Percentiles rank a stretch among this genome's conserved stretches.
Conservation (phyloP, 92 coral and sea anemone species). For the Porites cylindrica region DNA sequence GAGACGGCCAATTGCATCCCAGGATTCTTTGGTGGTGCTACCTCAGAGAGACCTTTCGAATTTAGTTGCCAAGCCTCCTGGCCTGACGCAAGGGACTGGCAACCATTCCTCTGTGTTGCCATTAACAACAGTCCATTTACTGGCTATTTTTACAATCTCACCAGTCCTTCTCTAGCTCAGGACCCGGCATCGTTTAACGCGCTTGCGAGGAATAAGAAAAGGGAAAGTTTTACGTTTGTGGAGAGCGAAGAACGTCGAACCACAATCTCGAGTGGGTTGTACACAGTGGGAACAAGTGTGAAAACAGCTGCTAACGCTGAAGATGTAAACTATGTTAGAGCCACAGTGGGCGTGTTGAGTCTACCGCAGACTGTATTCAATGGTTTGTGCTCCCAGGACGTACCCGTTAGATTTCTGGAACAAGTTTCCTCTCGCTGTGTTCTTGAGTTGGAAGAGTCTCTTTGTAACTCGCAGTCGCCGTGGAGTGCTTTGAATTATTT, state of each 20-base stretch:
- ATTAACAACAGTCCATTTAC: conserved; percentile 90
- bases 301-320: conserved; percentile 81
- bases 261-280: conserved; percentile 57
- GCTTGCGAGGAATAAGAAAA: conserved; percentile 51
- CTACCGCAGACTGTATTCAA: conserved; percentile 82
- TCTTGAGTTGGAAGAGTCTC: conserved; percentile 72
- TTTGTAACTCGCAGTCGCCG: conserved; percentile 77
- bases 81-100: conserved; percentile 87
- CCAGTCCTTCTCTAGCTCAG: conserved; percentile 70
- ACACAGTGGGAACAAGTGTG: conserved; percentile 80
- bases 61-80: conserved; percentile 97
- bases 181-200: conserved; percentile 53
- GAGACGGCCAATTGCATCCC: conserved; percentile 72
- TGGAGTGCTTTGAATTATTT: conserved; percentile 89
- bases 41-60: conserved; percentile 80
- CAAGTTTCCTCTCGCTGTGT: conserved; percentile 79
- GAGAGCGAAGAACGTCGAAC: conserved; percentile 61
- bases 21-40: conserved; percentile 92
- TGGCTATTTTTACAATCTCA: conserved; percentile 85
- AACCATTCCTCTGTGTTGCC: conserved; percentile 85
- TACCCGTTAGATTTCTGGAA: conserved; percentile 85
- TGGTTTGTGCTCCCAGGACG: conserved; percentile 82
- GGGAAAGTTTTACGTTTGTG: conserved; percentile 52
- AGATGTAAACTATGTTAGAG: conserved; percentile 70
- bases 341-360: conserved; percentile 74